Evolutionary conservation across 2,797 vertebrate species (phyloP).

Genomic region (Lithobates pipiens): DNA sequence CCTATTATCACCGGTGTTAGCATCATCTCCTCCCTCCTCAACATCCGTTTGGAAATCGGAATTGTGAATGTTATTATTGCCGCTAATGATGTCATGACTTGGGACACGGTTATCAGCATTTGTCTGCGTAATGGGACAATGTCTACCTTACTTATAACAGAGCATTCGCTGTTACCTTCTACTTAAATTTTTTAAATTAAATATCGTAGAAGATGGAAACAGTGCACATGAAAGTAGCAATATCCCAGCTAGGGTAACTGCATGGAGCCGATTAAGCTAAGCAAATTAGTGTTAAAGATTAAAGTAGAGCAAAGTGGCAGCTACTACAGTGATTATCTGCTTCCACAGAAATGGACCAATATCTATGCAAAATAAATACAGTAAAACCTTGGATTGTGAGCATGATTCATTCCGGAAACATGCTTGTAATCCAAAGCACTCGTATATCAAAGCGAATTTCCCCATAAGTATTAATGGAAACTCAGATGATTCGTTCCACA

Average conservation of each 20-base stretch:
- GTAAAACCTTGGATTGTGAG: too few species aligned
- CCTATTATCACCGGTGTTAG: conserved; percentile 50
- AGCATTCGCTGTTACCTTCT: not conserved
- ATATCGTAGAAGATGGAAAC: conserved; percentile 8
- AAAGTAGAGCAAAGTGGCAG: not conserved
- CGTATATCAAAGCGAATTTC: too few species aligned
- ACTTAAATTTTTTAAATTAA: conserved; percentile 10
- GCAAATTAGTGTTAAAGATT: not conserved
- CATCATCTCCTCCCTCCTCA: conserved; percentile 20
- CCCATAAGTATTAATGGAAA: too few species aligned
- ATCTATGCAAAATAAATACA: too few species aligned
- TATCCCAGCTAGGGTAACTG: not conserved
- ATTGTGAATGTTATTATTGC: conserved; percentile 44
- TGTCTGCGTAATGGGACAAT: conserved; percentile 30
- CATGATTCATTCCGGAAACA: too few species aligned
- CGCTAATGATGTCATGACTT: conserved; percentile 47
- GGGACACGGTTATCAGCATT: conserved; percentile 26
- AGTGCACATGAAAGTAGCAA: not conserved
- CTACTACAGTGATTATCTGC: too few species aligned
- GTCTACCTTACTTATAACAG: conserved; percentile 9
- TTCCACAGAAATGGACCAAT: too few species aligned
- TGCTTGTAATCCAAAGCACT: too few species aligned
- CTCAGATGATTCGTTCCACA: too few species aligned
- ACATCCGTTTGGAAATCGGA: conserved; percentile 21
- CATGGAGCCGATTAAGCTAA: not conserved